Percentiles rank a stretch among this genome's conserved stretches.
phyloP scores from a whole-genome alignment of 1,140 invertebrate genomes.

The Pinna nobilis region DNA sequence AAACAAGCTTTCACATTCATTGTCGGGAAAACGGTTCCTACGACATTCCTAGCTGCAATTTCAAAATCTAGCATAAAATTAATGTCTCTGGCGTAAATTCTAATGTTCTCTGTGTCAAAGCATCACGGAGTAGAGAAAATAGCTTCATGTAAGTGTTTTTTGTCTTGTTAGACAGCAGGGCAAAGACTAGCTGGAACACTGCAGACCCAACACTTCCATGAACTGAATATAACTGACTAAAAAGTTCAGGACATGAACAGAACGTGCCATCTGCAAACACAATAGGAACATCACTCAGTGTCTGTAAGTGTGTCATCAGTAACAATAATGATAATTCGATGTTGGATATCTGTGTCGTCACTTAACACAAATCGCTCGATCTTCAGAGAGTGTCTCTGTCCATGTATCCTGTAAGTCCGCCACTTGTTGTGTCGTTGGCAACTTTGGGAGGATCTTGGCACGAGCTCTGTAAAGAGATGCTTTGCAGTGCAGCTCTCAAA shows the following conservation, averaged over 20 bases:
- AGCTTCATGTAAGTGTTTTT: neutral
- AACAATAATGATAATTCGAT: slow-evolving; percentile 8
- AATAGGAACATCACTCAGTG: neutral
- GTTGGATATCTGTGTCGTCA: neutral
- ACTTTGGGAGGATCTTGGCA: too few relatives aligned
- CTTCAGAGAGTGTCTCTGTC: slow-evolving; percentile 10
- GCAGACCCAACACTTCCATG: slow-evolving; percentile 12
- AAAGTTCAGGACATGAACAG: slow-evolving; percentile 16
- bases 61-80: neutral
- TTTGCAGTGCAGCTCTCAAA: too few relatives aligned
- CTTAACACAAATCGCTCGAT: slow-evolving; percentile 2
- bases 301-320: neutral
- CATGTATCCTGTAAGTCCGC: too few relatives aligned
- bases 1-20: neutral
- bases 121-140: neutral
- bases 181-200: slow-evolving; percentile 27
- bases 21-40: neutral
- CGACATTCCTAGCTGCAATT: neutral
- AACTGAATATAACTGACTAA: slow-evolving; percentile 18
- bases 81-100: neutral
- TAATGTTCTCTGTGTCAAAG: neutral
- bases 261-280: slow-evolving; percentile 32
- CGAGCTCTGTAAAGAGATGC: too few relatives aligned
- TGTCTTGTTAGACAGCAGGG: slow-evolving; percentile 10
- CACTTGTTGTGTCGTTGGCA: too few relatives aligned